Percentiles rank a stretch among this genome's conserved stretches.
Evolutionary conservation across 2,888 invertebrate species (phyloP).

Genomic region (Nephrocerus scutellatus): DNA sequence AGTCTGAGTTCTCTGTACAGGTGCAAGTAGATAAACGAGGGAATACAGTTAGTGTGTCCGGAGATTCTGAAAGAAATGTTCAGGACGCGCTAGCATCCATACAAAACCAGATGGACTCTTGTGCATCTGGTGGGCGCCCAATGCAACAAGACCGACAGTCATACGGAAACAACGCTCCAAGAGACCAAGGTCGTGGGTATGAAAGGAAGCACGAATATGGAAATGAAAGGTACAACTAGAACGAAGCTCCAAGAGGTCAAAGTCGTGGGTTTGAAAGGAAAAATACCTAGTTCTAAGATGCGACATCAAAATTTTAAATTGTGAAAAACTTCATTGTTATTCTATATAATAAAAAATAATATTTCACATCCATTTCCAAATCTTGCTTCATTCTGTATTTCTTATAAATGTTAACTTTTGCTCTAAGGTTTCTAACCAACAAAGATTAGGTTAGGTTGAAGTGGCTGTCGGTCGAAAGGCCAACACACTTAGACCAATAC

Average conservation of each 20-base stretch:
- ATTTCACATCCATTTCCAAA: too few relatives aligned
- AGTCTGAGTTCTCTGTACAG: slow-evolving; percentile 44
- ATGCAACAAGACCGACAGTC: neutral
- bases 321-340: too few relatives aligned
- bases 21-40: slow-evolving; percentile 57
- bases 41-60: slow-evolving; percentile 28
- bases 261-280: slow-evolving; percentile 6
- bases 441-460: too few relatives aligned
- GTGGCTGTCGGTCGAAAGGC: too few relatives aligned
- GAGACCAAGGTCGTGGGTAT: slow-evolving; percentile 6
- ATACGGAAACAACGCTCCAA: slow-evolving; percentile 11
- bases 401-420: too few relatives aligned
- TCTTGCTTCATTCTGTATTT: too few relatives aligned
- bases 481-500: too few relatives aligned
- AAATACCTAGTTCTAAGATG: too few relatives aligned
- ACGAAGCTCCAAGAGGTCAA: slow-evolving; percentile 3
- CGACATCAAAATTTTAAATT: too few relatives aligned
- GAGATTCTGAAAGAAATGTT: slow-evolving; percentile 25
- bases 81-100: slow-evolving; percentile 28
- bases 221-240: slow-evolving; percentile 1
- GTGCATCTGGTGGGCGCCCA: too few relatives aligned
- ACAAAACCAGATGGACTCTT: slow-evolving; percentile 23
- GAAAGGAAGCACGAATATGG: slow-evolving; percentile 3
- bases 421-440: too few relatives aligned
- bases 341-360: too few relatives aligned